Conservation (phyloP, 2,797 vertebrate species). For the Leptodactylus fallax region DNA sequence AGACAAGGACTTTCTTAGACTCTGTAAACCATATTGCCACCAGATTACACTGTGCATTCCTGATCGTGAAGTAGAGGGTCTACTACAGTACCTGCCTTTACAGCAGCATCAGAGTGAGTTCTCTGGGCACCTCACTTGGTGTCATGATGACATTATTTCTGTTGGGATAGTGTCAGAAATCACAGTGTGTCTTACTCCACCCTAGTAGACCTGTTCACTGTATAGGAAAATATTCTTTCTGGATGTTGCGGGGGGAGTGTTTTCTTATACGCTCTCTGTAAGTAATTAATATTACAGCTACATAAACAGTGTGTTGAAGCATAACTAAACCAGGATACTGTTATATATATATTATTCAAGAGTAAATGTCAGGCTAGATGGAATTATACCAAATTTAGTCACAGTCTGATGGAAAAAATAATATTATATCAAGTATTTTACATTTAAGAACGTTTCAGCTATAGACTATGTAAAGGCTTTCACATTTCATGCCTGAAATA, state of each 20-base stretch:
- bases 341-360: constrained; percentile 25
- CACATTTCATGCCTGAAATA: constrained; percentile 3
- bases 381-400: constrained; percentile 40
- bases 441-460: constrained; percentile 15
- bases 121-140: not conserved
- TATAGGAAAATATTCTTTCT: not conserved
- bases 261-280: constrained; percentile 18
- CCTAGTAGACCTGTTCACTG: not conserved
- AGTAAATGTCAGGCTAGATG: constrained; percentile 28
- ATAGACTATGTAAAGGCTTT: constrained; percentile 19
- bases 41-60: no score
- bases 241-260: not conserved
- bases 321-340: constrained; percentile 14
- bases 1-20: no score
- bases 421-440: constrained; percentile 34
- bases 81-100: no score
- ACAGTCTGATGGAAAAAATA: constrained; percentile 43
- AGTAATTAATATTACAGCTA: constrained; percentile 41
- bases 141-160: not conserved
- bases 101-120: not conserved
- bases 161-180: not conserved
- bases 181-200: not conserved
- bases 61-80: not conserved
- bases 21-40: no score
- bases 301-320: constrained; percentile 21